Base-by-base conservation (phyloP, 2,797 vertebrate genomes). In the Salmo trutta region DNA sequence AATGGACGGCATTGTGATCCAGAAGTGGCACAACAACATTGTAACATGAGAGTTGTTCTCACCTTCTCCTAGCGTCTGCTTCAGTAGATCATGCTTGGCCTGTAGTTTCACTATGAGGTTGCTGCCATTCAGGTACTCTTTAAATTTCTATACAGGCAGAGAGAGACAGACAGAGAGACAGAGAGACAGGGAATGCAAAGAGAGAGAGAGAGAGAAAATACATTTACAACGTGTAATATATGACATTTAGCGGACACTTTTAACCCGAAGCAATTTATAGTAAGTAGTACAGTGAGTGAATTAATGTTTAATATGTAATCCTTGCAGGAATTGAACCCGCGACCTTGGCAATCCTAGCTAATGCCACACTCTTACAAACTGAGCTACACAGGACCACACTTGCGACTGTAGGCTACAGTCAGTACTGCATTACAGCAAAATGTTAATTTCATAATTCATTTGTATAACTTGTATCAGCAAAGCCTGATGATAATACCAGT, bases 71-170 rank as follows among this genome's bases (percentile, higher is more conserved):
- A 99, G 91, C 0, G 98, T 97, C 90, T 98, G 97, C 91, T 98
- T 99, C 88, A 99, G 94, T 84, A 99, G 93, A 89, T 99, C 98
- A 0, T 99, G 98, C 88, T 99, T 99, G 82, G 98, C 97, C 91
- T 99, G 97, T 24, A 99, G 95, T 91, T 99, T 99, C 1, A 97
- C 95, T 90, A 99, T 99, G 78, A 99, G 97, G 89, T 99, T 99
- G 86, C 97, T 99, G 88, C 98, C 97, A 21, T 99, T 98, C 92
- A 99, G 92, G 85, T 96, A 99, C 82, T 99, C 98, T 82, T 99
- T 99, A 88, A 98, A 99, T 93, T 99, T 99, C 98, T 99, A 93
- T n/a, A 85, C 83, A 75, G 79, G 83, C 41, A 47, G 41, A 12
- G 2, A 16, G 1, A 33, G 0, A 17, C 15, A 31, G 74, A 75